A percentile compares a stretch with the other conserved stretches of the same genome.
phyloP scores from a whole-genome alignment of 2,113 vertebrate species.

The Amblyopsis rosae region DNA sequence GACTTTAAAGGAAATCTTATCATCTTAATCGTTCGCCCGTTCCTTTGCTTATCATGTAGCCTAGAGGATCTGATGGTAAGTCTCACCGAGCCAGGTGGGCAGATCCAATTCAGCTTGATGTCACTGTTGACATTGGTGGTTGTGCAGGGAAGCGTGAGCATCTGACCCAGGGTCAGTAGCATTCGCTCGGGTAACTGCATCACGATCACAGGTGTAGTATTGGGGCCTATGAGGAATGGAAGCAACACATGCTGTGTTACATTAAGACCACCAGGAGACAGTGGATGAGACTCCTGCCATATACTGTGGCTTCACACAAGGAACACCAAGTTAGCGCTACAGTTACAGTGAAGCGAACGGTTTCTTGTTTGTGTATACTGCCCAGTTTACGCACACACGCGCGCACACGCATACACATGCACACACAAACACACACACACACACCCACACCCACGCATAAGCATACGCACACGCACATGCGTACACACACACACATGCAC shows the following conservation, averaged over 20 bases:
- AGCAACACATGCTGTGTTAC: neutral
- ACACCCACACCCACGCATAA: neutral
- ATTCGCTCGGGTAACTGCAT: constrained; percentile 78
- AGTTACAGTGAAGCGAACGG: neutral
- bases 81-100: constrained; percentile 81
- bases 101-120: constrained; percentile 81
- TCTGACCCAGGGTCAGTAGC: constrained; percentile 82
- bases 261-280: neutral
- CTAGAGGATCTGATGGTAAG: neutral
- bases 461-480: too few species aligned
- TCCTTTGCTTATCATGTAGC: neutral
- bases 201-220: constrained; percentile 78
- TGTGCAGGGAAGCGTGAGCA: constrained; percentile 82
- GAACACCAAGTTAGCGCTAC: too few species aligned
- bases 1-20: neutral
- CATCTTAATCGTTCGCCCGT: neutral
- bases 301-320: too few species aligned
- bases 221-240: constrained; percentile 78
- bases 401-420: neutral
- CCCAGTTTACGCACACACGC: neutral
- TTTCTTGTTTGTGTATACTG: neutral
- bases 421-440: neutral
- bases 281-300: neutral
- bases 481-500: too few species aligned
- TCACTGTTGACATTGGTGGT: constrained; percentile 88